Conservation (phyloP, 1,140 invertebrate species). For the Pentalonia nigronervosa region DNA sequence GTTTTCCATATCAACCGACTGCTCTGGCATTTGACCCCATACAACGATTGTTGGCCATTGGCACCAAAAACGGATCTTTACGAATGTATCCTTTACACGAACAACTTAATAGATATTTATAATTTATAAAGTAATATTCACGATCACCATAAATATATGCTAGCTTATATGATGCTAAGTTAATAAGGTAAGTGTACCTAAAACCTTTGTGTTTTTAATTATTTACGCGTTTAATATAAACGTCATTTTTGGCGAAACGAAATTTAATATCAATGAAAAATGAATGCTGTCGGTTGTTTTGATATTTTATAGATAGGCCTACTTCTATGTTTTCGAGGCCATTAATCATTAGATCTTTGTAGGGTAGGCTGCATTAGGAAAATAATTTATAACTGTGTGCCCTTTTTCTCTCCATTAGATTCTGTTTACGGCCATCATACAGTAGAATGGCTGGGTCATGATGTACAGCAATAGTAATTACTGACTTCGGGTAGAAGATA, state of each 20-base stretch:
- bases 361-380: neutral
- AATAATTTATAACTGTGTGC: slow-evolving; percentile 19
- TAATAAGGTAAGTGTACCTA: slow-evolving; percentile 30
- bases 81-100: slow-evolving; percentile 90
- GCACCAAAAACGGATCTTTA: slow-evolving; percentile 92
- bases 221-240: neutral
- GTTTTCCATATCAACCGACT: slow-evolving; percentile 97
- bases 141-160: neutral
- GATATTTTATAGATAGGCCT: slow-evolving; percentile 16
- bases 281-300: neutral
- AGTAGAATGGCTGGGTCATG: neutral
- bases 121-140: neutral
- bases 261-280: slow-evolving; percentile 8
- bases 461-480: neutral
- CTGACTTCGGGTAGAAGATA: neutral
- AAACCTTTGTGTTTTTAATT: neutral
- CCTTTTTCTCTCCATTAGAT: neutral
- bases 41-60: slow-evolving; percentile 94
- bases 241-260: neutral
- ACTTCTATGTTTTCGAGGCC: neutral
- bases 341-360: slow-evolving; percentile 25
- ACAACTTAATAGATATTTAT: slow-evolving; percentile 58
- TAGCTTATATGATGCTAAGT: too few relatives aligned
- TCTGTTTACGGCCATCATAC: neutral
- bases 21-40: slow-evolving; percentile 97